Evolutionary conservation across 2,888 invertebrate species (phyloP).

Genomic region (Cephus rjabovi): DNA sequence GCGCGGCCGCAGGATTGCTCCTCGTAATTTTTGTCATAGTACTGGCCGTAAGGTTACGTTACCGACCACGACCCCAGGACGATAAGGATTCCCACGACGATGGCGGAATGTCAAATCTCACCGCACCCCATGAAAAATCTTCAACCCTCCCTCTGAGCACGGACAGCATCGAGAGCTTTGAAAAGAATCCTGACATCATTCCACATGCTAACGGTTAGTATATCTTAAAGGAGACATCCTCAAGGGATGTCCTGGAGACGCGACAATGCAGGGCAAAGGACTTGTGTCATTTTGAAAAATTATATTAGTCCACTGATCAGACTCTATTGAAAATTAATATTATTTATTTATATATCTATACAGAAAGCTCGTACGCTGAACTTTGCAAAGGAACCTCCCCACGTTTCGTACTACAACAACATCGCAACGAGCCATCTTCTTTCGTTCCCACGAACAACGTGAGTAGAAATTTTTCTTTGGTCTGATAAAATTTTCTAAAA

Average conservation of each 20-base stretch:
- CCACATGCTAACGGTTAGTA: conserved; percentile 60
- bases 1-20: conserved; percentile 60
- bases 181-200: conserved; percentile 63
- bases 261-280: neutral
- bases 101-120: conserved; percentile 58
- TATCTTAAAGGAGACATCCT: neutral
- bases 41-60: conserved; percentile 56
- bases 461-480: neutral
- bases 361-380: conserved; percentile 61
- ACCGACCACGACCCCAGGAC: conserved; percentile 55
- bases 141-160: conserved; percentile 56
- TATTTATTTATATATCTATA: neutral
- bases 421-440: conserved; percentile 19
- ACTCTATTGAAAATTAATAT: neutral
- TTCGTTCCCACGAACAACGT: conserved; percentile 18
- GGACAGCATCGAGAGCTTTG: conserved; percentile 62
- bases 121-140: conserved; percentile 55
- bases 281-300: neutral
- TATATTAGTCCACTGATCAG: neutral
- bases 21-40: conserved; percentile 61
- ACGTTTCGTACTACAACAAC: conserved; percentile 55
- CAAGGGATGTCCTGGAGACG: neutral
- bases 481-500: neutral
- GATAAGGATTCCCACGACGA: conserved; percentile 59
- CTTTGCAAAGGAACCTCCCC: conserved; percentile 59